These are phyloP conservation scores for Aotus griseimembra DNA, from an alignment of 2,797 vertebrate genomes.

Conservation along the genomic window DNA sequence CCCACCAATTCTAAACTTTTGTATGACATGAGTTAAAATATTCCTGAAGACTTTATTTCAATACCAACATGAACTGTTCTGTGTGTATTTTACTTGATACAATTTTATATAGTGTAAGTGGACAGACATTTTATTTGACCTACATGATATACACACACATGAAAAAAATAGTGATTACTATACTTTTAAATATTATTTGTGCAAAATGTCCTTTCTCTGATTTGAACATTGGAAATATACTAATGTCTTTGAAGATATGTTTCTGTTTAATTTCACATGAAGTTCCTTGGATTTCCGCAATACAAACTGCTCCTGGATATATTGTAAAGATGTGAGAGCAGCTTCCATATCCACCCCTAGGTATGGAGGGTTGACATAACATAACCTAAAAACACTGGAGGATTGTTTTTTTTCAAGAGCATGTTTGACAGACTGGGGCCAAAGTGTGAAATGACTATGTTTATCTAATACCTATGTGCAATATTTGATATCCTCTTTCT, in stretches of 20 bases:
- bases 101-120: neutral
- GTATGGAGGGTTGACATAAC: neutral
- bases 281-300: neutral
- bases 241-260: neutral
- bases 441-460: neutral
- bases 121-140: neutral
- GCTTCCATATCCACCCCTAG: neutral
- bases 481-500: neutral
- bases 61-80: neutral
- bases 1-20: neutral
- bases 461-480: neutral
- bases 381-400: neutral
- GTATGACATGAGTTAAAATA: neutral
- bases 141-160: neutral
- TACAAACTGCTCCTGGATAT: neutral
- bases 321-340: neutral
- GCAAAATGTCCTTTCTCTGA: neutral
- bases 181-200: conserved; percentile 23
- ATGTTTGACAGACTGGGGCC: neutral
- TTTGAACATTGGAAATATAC: neutral
- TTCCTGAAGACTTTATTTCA: neutral
- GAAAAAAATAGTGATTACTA: neutral
- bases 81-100: neutral
- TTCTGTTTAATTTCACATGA: neutral
- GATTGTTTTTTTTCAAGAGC: neutral